Percentiles rank a stretch among this genome's conserved stretches.
Conservation (phyloP, 2,113 vertebrate species). For the Microcebus jonahi region DNA sequence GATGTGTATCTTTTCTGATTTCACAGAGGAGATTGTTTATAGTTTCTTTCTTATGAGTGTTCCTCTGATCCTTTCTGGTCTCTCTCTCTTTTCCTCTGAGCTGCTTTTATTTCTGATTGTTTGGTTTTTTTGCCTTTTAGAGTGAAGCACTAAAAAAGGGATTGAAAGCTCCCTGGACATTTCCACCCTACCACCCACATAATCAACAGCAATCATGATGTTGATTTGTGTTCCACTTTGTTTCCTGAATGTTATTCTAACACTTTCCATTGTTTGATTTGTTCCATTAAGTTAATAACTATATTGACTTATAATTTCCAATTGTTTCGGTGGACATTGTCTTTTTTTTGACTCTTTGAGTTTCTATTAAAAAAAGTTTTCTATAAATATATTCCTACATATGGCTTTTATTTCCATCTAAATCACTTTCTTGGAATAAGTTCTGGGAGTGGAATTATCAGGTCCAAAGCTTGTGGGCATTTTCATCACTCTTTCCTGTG, state of each 20-base stretch:
- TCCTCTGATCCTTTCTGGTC: background rate
- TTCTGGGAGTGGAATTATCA: background rate
- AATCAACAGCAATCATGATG: background rate
- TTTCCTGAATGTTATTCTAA: background rate
- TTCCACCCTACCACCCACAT: background rate
- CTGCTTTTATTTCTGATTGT: background rate
- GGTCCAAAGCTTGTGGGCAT: background rate
- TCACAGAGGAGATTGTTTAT: background rate
- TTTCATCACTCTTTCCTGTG: background rate
- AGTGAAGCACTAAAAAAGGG: background rate
- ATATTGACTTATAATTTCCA: background rate
- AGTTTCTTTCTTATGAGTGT: background rate
- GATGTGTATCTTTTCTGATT: background rate
- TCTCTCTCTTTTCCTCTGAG: background rate
- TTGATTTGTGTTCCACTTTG: background rate
- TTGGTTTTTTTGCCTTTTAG: background rate
- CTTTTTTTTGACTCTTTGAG: background rate
- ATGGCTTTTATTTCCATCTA: background rate
- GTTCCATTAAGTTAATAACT: background rate
- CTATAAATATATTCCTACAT: background rate
- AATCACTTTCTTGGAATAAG: slow-evolving; percentile 17
- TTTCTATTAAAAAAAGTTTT: background rate
- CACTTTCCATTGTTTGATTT: background rate
- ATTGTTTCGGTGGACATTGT: background rate
- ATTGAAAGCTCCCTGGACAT: background rate